These are phyloP conservation scores for Pachycephus smyrnensis DNA, from an alignment of 2,888 invertebrate genomes.

Conservation along the genomic window DNA sequence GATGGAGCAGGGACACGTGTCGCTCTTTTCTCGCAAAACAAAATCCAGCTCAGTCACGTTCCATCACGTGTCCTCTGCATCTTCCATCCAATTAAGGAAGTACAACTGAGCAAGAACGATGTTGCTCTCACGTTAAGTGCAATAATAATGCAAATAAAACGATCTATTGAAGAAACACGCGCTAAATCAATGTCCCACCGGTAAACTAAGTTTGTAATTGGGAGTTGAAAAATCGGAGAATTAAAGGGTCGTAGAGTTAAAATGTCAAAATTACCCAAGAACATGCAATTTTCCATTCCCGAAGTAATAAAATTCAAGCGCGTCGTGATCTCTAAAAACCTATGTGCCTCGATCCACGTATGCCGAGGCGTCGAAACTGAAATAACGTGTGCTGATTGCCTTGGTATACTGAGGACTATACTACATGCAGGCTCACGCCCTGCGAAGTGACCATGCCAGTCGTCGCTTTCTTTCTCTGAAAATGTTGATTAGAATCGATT, in stretches of 20 bases:
- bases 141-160: too few relatives aligned
- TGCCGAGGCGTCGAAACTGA: neutral
- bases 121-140: too few relatives aligned
- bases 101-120: too few relatives aligned
- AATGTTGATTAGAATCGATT: neutral
- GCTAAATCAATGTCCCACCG: too few relatives aligned
- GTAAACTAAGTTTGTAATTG: too few relatives aligned
- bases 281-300: neutral
- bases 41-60: too few relatives aligned
- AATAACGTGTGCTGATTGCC: neutral
- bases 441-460: neutral
- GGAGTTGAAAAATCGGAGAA: too few relatives aligned
- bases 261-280: neutral
- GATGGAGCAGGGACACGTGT: neutral
- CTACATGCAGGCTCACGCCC: neutral
- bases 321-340: neutral
- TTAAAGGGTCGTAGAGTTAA: too few relatives aligned
- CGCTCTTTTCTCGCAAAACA: neutral
- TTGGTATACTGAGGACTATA: neutral
- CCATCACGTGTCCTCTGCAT: too few relatives aligned
- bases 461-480: neutral
- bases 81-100: too few relatives aligned
- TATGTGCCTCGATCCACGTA: neutral
- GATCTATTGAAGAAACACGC: too few relatives aligned
- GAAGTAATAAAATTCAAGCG: neutral